These are phyloP conservation scores for Tenthredo scrophulariae DNA, from an alignment of 2,888 invertebrate genomes.

Conservation along the genomic window DNA sequence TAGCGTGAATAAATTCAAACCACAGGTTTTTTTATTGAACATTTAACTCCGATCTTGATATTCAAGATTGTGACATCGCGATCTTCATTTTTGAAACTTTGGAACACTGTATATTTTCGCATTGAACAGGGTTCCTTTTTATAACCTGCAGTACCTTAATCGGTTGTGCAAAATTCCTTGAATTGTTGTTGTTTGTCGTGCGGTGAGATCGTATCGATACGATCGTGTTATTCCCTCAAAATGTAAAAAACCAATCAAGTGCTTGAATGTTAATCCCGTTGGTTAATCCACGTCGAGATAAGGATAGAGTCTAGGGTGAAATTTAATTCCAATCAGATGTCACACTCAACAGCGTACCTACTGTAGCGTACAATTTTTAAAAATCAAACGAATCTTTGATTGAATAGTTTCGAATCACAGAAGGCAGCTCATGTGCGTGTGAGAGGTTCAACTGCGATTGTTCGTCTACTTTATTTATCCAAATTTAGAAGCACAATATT, in stretches of 20 bases:
- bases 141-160: background rate
- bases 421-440: background rate
- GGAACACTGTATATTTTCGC: background rate
- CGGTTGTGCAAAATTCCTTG: background rate
- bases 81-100: background rate
- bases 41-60: background rate
- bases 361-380: background rate
- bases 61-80: background rate
- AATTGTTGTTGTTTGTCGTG: background rate
- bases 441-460: background rate
- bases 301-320: background rate
- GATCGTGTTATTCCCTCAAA: background rate
- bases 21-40: background rate
- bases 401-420: background rate
- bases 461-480: background rate
- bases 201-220: background rate
- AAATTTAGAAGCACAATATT: background rate
- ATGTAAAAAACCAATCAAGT: background rate
- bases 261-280: background rate
- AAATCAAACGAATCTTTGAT: background rate
- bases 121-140: background rate
- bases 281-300: background rate
- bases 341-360: background rate
- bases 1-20: conserved; percentile 1
- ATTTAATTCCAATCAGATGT: background rate